Evolutionary conservation across 2,888 invertebrate species (phyloP), one percentile per base, ranked within the genome.

Genomic region (Dasysyrphus albostriatus): DNA sequence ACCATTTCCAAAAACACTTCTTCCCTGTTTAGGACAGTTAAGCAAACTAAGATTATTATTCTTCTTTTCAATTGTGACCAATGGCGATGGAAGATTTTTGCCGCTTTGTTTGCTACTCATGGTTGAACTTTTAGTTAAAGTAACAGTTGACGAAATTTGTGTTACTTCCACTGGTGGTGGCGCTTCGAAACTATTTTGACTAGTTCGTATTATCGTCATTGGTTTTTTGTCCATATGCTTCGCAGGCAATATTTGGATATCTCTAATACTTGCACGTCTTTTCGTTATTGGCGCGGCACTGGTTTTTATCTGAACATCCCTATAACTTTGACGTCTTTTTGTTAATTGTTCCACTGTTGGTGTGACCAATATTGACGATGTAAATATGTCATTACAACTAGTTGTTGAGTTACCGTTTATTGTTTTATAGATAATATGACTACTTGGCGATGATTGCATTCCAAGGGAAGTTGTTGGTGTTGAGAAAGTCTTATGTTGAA

Each of bases 61-160:
- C 10, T 83, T 88, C 47, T 83, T 79, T 63, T 83, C 79, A 14
- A 88, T 83, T 37, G 88, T 83, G 8, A 83, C 73, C 51, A 77
- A 63, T 10, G 88, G 83, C 14, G 87, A 80, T 16, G 59, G 73
- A 16, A 61, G 19, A 0, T 56, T n/a, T 69, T 83, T 88, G 24
- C 3, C 12, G 42, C 24, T 19, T 70, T 65, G 79, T 49, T 88
- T 88, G 32, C 37, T 14, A 7, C 49, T 37, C 3, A 51, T 9
- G 4, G 73, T 19, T 14, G 67, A 19, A 1, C 73, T 67, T 34
- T 88, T 88, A 42, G 83, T 88, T 29, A 88, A 69, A 10, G 88
- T 83, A n/a, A 88, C 88, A 16, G 83, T 80, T 16, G 88, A 83
- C 6, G 88, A 80, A 24, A 88, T 88, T 69, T 83, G 83, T 19